phyloP scores from a whole-genome alignment of 2,888 invertebrate genomes.

The Drosophila neotestacea region DNA sequence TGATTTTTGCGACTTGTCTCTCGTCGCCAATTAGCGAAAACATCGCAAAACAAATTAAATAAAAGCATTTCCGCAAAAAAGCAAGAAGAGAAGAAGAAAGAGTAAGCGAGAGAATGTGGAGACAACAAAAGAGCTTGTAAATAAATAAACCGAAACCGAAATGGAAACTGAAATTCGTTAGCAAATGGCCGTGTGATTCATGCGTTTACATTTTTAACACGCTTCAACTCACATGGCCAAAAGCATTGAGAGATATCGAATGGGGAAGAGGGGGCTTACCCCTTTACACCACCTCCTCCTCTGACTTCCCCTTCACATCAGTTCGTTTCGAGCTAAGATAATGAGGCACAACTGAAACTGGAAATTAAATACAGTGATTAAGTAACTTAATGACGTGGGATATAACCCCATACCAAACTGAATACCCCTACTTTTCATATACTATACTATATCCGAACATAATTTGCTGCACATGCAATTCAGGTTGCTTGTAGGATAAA shows the following conservation, averaged over 20 bases:
- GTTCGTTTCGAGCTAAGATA: constrained; percentile 58
- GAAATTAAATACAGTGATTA: constrained; percentile 79
- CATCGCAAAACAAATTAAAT: constrained; percentile 53
- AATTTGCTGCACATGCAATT: constrained; percentile 37
- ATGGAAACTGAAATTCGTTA: constrained; percentile 45
- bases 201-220: constrained; percentile 71
- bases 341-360: constrained; percentile 64
- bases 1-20: constrained; percentile 16
- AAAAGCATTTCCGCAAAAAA: constrained; percentile 69
- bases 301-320: constrained; percentile 17
- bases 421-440: constrained; percentile 4
- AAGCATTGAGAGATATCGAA: background rate
- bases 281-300: background rate
- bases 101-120: constrained; percentile 15
- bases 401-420: constrained; percentile 41
- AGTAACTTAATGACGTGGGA: constrained; percentile 80
- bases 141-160: constrained; percentile 41
- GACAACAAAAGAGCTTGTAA: constrained; percentile 48
- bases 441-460: background rate
- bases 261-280: background rate
- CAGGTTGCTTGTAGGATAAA: constrained; percentile 8
- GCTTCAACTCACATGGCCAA: constrained; percentile 69
- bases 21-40: constrained; percentile 64
- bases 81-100: constrained; percentile 6
- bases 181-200: constrained; percentile 65